Base-by-base conservation (phyloP, 2,113 vertebrate species). In the Leucosticte australis region DNA sequence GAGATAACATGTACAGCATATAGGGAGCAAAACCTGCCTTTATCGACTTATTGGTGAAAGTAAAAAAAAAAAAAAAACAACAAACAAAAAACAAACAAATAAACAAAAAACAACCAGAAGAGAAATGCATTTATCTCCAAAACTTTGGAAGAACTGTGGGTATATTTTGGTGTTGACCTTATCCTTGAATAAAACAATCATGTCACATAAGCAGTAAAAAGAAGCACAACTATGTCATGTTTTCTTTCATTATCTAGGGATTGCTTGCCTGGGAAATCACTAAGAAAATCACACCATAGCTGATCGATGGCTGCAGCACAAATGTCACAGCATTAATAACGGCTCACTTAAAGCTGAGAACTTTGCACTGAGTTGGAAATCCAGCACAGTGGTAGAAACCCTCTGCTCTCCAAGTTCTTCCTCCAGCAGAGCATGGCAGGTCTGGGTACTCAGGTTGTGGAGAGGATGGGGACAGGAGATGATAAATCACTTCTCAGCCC, bases 241-340 rank as follows among this genome's bases (percentile, higher is more conserved):
- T 88, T 85, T 92, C 74, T 73, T 82, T 82, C 62, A 64, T 85
- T 95, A 79, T 63, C 91, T 49, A 37, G 84, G 74, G 77, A 69
- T 73, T 64, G 33, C 53, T 44, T 96, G 69, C 46, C 52, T 26
- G 3, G 74, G 74, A 94, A 91, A 87, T 87, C 20, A 3, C 62
- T 57, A 65, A 76, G 65, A 68, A 95, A 94, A 92, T 62, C 57
- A 79, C 74, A 89, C 52, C 18, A 20, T 11, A 68, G 50, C 41
- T 76, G 78, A 94, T 89, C 4, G 0, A 85, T 76, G 69, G 28
- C 70, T 73, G 37, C 62, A 89, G 81, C 70, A 89, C 70, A 87
- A 91, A 91, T 71, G 74, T 78, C 62, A 85, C 49, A 82, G 52
- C 30, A 41, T 68, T 89, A 73, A 79, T 57, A 95, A 80, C 62